A percentile compares a stretch with the other conserved stretches of the same genome.
Evolutionary conservation across 1,140 invertebrate species (phyloP).

Genomic region (Thaumatotibia leucotreta): DNA sequence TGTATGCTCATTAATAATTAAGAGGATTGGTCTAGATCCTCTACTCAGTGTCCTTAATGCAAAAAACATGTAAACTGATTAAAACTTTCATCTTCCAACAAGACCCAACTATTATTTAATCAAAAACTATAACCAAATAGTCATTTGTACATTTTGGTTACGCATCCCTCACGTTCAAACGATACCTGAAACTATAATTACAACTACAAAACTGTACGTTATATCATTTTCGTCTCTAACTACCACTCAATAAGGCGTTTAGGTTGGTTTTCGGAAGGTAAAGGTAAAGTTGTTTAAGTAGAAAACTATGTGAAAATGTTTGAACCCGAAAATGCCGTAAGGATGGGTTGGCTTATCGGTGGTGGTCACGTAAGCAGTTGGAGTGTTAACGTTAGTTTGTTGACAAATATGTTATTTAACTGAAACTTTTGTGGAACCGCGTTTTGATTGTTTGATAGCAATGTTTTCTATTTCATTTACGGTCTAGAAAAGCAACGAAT

Average conservation of each 20-base stretch:
- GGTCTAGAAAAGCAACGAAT: too few species aligned
- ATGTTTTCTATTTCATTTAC: too few species aligned
- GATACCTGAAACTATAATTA: not conserved
- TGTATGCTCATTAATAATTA: too few species aligned
- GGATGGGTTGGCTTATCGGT: conserved; percentile 4
- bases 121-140: conserved; percentile 1
- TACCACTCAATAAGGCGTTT: not conserved
- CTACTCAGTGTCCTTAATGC: too few species aligned
- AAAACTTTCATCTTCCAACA: too few species aligned
- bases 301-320: conserved; percentile 8
- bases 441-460: too few species aligned
- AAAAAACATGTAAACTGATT: too few species aligned
- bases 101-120: not conserved
- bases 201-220: not conserved
- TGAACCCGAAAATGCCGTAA: conserved; percentile 10
- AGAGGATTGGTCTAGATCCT: too few species aligned
- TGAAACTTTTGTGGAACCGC: not conserved
- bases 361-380: not conserved
- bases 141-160: conserved; percentile 7
- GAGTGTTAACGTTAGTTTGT: conserved; percentile 5
- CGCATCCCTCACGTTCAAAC: conserved; percentile 1
- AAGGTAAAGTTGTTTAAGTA: not conserved
- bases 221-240: not conserved
- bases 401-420: not conserved
- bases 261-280: not conserved